Conservation (phyloP, 2,113 vertebrate genomes). For the Eira barbara region DNA sequence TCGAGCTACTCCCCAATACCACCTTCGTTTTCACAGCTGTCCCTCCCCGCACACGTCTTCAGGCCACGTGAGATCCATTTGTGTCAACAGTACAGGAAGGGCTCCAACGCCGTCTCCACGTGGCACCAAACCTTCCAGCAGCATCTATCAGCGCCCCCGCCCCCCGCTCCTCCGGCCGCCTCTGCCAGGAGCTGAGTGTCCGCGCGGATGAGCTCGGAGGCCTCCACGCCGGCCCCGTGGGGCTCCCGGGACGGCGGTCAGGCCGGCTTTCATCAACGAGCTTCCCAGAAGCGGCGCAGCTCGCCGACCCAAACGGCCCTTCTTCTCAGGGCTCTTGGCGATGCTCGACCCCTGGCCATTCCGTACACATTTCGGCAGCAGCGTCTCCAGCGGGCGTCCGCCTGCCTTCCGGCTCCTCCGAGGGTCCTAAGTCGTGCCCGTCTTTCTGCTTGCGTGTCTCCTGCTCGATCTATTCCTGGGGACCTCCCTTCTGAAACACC, state of each 20-base stretch:
- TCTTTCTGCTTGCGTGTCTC: not conserved
- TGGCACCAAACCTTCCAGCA: too few species aligned
- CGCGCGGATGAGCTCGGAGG: not conserved
- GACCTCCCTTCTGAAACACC: not conserved
- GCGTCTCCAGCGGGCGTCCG: not conserved
- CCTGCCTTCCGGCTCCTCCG: too few species aligned
- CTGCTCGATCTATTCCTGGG: not conserved
- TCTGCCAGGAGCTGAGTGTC: too few species aligned
- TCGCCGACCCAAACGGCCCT: not conserved
- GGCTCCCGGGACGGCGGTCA: not conserved
- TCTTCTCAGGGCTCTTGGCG: not conserved
- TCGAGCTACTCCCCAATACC: too few species aligned
- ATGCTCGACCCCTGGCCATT: accelerated
- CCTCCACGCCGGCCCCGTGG: not conserved
- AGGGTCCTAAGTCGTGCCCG: not conserved
- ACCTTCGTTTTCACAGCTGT: not conserved
- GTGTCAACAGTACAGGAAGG: not conserved
- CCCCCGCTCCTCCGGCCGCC: not conserved
- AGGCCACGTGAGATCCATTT: not conserved
- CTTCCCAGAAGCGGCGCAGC: not conserved
- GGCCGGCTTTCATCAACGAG: not conserved
- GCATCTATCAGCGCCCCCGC: not conserved
- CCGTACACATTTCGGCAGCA: not conserved
- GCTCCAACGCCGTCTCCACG: not conserved
- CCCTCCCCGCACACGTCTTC: not conserved